Conservation (phyloP, 2,113 vertebrate genomes). For the Dendrocopos noguchii region DNA sequence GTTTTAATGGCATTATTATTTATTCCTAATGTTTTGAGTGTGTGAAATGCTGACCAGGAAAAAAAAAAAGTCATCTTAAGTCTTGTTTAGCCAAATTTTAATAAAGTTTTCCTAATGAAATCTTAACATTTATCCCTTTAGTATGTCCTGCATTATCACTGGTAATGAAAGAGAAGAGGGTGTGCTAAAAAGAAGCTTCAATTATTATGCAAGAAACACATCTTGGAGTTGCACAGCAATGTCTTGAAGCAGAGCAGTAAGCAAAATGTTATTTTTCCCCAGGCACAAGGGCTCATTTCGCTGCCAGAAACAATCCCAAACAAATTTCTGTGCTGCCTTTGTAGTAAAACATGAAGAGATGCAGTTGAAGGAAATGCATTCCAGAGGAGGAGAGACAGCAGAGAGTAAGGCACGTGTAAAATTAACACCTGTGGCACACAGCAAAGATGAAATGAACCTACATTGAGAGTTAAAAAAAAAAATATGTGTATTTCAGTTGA, state of each 20-base stretch:
- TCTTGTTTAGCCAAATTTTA: background rate
- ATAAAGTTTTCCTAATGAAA: background rate
- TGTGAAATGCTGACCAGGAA: background rate
- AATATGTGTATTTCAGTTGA: background rate
- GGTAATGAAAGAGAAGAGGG: background rate
- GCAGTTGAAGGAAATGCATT: constrained; percentile 48
- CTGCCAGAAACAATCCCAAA: constrained; percentile 68
- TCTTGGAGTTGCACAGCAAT: constrained; percentile 50
- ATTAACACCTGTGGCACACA: constrained; percentile 41
- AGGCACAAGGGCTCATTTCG: constrained; percentile 53
- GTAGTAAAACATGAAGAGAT: constrained; percentile 65
- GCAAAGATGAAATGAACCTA: constrained; percentile 4
- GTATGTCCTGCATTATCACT: background rate
- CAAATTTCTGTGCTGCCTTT: constrained; percentile 61
- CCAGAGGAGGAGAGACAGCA: background rate
- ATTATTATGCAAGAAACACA: constrained; percentile 62
- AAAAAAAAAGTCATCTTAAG: background rate
- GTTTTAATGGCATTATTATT: background rate
- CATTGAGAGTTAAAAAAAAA: background rate
- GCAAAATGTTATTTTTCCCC: constrained; percentile 58
- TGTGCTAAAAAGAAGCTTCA: background rate
- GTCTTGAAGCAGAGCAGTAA: constrained; percentile 56
- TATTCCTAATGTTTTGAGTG: background rate
- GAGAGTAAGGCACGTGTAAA: constrained; percentile 25
- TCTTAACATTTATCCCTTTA: background rate